Conservation (phyloP, 2,888 invertebrate genomes). For the Watsonalla cultraria region DNA sequence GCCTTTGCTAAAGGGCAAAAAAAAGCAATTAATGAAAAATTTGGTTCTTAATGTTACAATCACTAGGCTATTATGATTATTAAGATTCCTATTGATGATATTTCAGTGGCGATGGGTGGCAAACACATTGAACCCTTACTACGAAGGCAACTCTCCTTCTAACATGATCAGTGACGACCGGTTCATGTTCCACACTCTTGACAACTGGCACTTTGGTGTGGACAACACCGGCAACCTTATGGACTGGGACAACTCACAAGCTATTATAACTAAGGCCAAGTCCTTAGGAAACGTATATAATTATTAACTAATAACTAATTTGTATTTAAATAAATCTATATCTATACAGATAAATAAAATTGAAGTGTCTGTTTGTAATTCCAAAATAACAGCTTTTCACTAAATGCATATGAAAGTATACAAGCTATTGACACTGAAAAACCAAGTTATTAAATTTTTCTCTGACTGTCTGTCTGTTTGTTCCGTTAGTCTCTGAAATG, state of each 20-base stretch:
- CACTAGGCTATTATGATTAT: not conserved
- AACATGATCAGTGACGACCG: slow-evolving; percentile 90
- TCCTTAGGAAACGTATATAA: slow-evolving; percentile 66
- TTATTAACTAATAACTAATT: not conserved
- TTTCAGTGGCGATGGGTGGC: slow-evolving; percentile 91
- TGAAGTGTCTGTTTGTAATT: too few relatives aligned
- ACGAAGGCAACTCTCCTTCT: slow-evolving; percentile 88
- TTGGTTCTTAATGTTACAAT: too few relatives aligned
- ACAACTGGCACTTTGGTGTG: slow-evolving; percentile 91
- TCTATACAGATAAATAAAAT: too few relatives aligned
- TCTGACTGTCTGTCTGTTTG: too few relatives aligned
- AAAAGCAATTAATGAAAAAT: too few relatives aligned
- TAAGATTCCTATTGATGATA: not conserved
- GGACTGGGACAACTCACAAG: slow-evolving; percentile 81
- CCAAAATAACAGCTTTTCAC: too few relatives aligned
- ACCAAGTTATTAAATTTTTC: too few relatives aligned
- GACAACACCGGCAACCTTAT: slow-evolving; percentile 93
- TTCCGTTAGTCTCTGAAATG: too few relatives aligned
- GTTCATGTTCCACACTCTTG: slow-evolving; percentile 86
- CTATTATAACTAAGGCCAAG: slow-evolving; percentile 74
- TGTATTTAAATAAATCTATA: too few relatives aligned
- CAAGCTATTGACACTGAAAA: too few relatives aligned
- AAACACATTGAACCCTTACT: slow-evolving; percentile 93
- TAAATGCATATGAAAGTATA: too few relatives aligned
- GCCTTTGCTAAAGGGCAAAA: too few relatives aligned